phyloP scores from a whole-genome alignment of 1,140 invertebrate genomes.

The Dolichoris vasculosae region DNA sequence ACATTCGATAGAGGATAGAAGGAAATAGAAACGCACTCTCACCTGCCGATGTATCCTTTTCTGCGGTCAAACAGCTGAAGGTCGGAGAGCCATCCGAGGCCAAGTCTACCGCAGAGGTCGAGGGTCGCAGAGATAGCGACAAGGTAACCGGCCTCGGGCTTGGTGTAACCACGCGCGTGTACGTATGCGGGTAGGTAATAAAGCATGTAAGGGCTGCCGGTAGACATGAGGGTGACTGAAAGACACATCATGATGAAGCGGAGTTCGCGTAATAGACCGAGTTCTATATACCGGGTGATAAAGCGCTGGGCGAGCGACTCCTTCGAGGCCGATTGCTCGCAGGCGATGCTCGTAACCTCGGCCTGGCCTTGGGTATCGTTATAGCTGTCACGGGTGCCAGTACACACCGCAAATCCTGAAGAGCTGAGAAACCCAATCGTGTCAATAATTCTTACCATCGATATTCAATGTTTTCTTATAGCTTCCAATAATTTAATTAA shows the following conservation, averaged over 20 bases:
- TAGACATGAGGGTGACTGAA: conserved; percentile 84
- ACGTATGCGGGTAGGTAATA: conserved; percentile 85
- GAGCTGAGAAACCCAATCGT: conserved; percentile 60
- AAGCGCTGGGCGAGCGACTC: conserved; percentile 62
- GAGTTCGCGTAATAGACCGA: conserved; percentile 79
- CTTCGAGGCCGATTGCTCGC: conserved; percentile 53
- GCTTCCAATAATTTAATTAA: too few relatives aligned
- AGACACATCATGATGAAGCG: conserved; percentile 83
- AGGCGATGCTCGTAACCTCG: background rate
- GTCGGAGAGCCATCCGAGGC: conserved; percentile 82
- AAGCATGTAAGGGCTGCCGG: conserved; percentile 84
- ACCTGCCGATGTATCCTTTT: conserved; percentile 84
- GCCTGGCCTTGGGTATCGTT: background rate
- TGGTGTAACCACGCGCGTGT: conserved; percentile 79
- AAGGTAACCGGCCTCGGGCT: conserved; percentile 81
- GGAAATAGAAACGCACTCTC: conserved; percentile 27
- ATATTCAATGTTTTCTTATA: background rate
- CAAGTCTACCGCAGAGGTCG: conserved; percentile 81
- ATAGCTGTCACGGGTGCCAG: conserved; percentile 51
- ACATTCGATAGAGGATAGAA: too few relatives aligned
- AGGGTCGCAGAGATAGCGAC: conserved; percentile 83
- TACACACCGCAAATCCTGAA: conserved; percentile 63
- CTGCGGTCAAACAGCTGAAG: conserved; percentile 81
- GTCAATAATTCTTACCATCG: background rate
- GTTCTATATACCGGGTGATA: conserved; percentile 78